phyloP scores from a whole-genome alignment of 2,797 vertebrate genomes.

The Gallinago solitaria region DNA sequence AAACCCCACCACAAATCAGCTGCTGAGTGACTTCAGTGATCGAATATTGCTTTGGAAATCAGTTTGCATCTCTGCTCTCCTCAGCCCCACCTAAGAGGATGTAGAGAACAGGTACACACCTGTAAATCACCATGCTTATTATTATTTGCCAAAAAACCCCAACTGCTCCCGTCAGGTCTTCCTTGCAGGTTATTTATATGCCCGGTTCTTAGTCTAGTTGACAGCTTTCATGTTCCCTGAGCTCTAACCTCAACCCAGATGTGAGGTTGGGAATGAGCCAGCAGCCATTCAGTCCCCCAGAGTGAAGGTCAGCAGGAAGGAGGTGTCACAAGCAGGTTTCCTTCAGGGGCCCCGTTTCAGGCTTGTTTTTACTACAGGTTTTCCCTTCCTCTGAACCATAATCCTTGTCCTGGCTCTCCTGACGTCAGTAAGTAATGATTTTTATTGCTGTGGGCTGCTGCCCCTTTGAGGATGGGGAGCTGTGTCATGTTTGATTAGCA shows the following conservation, averaged over 20 bases:
- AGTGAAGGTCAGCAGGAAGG: background rate
- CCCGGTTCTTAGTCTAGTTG: rapidly evolving
- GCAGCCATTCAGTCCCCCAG: background rate
- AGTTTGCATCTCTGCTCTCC: background rate
- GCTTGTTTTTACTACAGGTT: background rate
- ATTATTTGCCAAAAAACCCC: background rate
- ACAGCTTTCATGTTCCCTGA: background rate
- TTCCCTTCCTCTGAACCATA: background rate
- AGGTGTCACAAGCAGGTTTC: background rate
- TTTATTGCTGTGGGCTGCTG: background rate
- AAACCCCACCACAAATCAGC: background rate
- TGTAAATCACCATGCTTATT: background rate
- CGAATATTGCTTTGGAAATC: background rate
- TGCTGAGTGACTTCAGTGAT: background rate
- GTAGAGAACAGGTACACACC: background rate
- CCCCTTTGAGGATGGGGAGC: background rate
- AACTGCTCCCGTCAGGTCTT: background rate
- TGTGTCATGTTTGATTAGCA: background rate
- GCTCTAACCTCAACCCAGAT: background rate
- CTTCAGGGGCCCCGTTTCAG: background rate
- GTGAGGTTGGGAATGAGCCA: background rate
- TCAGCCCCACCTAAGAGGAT: background rate
- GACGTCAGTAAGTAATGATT: rapidly evolving
- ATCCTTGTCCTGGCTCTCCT: background rate
- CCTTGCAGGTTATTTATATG: background rate